A percentile compares a stretch with the other conserved stretches of the same genome.
phyloP scores from a whole-genome alignment of 2,888 invertebrate species.

The Myathropa florea region DNA sequence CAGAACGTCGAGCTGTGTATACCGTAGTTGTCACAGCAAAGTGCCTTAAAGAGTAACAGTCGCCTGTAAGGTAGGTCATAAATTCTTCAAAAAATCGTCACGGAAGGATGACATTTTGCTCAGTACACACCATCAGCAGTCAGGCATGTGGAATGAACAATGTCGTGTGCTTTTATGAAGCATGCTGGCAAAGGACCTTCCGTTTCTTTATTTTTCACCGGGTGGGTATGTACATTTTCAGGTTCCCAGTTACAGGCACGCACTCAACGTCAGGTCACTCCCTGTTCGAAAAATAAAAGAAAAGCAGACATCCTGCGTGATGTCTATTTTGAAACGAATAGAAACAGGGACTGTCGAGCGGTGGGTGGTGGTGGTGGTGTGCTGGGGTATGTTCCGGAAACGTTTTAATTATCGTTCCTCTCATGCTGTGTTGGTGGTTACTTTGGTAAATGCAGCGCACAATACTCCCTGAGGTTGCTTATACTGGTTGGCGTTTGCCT shows the following conservation, averaged over 20 bases:
- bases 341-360: background rate
- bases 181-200: constrained; percentile 4
- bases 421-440: background rate
- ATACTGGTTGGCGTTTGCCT: background rate
- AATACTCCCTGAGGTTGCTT: background rate
- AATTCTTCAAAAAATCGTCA: constrained; percentile 25
- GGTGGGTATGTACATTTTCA: background rate
- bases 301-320: constrained; percentile 2
- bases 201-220: background rate
- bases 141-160: constrained; percentile 21
- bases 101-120: constrained; percentile 28
- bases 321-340: background rate
- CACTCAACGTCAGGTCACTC: background rate
- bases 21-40: constrained; percentile 17
- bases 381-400: background rate
- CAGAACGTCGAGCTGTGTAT: background rate
- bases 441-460: background rate
- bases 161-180: constrained; percentile 2
- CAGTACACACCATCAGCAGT: constrained; percentile 1
- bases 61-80: background rate
- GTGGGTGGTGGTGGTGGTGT: background rate
- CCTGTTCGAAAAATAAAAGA: background rate
- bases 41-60: background rate
- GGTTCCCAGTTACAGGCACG: no score
- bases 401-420: constrained; percentile 20